Percentiles rank a stretch among this genome's conserved stretches.
phyloP scores from a whole-genome alignment of 2,113 vertebrate genomes.

The Puffinus mauretanicus region DNA sequence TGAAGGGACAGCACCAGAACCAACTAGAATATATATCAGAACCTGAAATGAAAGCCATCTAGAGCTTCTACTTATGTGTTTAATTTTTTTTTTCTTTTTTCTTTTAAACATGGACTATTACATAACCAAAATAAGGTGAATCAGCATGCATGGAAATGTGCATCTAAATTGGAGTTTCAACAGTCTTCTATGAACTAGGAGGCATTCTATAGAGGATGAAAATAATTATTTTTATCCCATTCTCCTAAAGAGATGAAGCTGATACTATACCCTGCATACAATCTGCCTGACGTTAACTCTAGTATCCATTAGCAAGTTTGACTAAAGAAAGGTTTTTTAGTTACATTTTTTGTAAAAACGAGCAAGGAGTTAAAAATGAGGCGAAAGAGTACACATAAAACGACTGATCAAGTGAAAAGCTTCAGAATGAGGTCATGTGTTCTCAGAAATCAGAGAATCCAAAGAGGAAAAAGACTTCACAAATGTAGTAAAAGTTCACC shows the following conservation, averaged over 20 bases:
- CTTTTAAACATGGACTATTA: neutral
- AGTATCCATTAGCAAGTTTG: neutral
- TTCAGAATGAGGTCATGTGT: neutral
- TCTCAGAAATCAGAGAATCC: neutral
- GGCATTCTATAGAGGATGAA: neutral
- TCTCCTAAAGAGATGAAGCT: neutral
- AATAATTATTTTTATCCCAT: neutral
- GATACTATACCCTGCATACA: neutral
- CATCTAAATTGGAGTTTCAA: neutral
- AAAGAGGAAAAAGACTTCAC: neutral
- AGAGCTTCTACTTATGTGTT: neutral
- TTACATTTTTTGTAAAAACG: neutral
- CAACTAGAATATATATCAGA: neutral
- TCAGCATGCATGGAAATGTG: neutral
- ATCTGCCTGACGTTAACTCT: neutral
- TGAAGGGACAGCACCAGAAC: neutral
- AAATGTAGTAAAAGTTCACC: neutral
- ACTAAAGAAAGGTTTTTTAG: neutral
- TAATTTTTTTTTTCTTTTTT: accelerated
- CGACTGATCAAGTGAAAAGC: neutral
- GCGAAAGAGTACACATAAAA: neutral
- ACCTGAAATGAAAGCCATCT: neutral
- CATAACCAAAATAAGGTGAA: neutral
- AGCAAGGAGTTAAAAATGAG: neutral
- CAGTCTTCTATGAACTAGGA: neutral